These are phyloP conservation scores for Suricata suricatta DNA, from an alignment of 2,113 vertebrate species.

Conservation along the genomic window DNA sequence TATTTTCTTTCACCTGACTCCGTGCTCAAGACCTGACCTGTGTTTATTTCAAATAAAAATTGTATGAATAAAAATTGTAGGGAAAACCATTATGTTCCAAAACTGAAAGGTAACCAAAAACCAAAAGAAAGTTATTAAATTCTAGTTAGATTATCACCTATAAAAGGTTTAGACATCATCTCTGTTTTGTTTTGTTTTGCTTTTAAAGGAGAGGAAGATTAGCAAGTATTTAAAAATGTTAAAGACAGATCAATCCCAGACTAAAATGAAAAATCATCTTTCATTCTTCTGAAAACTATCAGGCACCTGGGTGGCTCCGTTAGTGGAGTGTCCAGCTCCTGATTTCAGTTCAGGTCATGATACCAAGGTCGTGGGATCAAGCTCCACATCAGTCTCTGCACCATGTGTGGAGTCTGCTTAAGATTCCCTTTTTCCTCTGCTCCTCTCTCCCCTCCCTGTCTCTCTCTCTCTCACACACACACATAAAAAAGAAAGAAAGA, in stretches of 20 bases:
- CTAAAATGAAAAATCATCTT: neutral
- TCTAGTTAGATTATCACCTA: neutral
- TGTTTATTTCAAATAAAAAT: neutral
- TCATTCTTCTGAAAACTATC: neutral
- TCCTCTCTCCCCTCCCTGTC: too few species aligned
- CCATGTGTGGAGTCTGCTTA: too few species aligned
- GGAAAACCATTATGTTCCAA: slow-evolving; percentile 14
- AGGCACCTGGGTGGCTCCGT: too few species aligned
- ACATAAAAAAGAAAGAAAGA: neutral
- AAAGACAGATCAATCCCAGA: neutral
- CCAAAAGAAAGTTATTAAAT: slow-evolving; percentile 3
- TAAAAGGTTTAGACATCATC: neutral
- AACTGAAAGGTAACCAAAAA: slow-evolving; percentile 42
- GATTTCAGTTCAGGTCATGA: too few species aligned
- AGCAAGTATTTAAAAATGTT: neutral
- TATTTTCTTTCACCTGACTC: neutral
- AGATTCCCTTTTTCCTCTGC: too few species aligned
- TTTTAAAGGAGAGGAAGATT: neutral
- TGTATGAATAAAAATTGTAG: neutral
- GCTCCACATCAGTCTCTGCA: too few species aligned
- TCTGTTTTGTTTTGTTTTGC: neutral
- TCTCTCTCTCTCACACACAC: too few species aligned
- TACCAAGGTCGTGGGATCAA: too few species aligned
- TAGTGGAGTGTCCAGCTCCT: too few species aligned
- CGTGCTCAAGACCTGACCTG: neutral